A percentile compares a stretch with the other conserved stretches of the same genome.
These are phyloP conservation scores for Monopterus albus DNA, from an alignment of 2,113 vertebrate species.

Conservation along the genomic window DNA sequence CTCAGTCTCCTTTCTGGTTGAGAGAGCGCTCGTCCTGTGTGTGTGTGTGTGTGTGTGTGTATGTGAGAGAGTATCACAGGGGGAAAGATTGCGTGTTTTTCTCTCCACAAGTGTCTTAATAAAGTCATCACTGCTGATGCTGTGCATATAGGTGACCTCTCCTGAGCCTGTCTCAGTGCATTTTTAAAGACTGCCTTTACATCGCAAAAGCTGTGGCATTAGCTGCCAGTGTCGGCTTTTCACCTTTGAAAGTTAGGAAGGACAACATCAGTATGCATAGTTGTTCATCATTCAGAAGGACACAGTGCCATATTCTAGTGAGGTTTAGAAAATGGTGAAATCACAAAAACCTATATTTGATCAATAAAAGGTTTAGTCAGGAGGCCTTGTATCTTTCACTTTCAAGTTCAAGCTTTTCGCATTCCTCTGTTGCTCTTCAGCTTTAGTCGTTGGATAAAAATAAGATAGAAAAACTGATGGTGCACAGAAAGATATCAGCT, in stretches of 20 bases:
- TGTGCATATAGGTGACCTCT: slow-evolving; percentile 69
- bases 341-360: too few relatives aligned
- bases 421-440: neutral
- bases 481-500: neutral
- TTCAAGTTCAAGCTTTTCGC: slow-evolving; percentile 12
- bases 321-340: slow-evolving; percentile 43
- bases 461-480: neutral
- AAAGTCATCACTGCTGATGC: slow-evolving; percentile 63
- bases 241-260: slow-evolving; percentile 53
- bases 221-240: slow-evolving; percentile 19
- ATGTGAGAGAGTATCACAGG: neutral
- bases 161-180: slow-evolving; percentile 39
- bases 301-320: slow-evolving; percentile 23
- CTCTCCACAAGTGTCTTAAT: slow-evolving; percentile 55
- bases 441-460: slow-evolving; percentile 10
- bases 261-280: slow-evolving; percentile 69
- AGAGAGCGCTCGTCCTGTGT: slow-evolving; percentile 42
- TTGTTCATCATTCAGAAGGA: slow-evolving; percentile 56
- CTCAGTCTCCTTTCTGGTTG: slow-evolving; percentile 76
- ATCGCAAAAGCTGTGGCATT: slow-evolving; percentile 57
- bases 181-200: slow-evolving; percentile 53
- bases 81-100: slow-evolving; percentile 44
- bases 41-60: slow-evolving; percentile 27
- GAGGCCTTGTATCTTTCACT: neutral
- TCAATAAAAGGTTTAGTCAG: slow-evolving; percentile 5